Conservation (phyloP, 2,797 vertebrate species). For the Phoebastria nigripes region DNA sequence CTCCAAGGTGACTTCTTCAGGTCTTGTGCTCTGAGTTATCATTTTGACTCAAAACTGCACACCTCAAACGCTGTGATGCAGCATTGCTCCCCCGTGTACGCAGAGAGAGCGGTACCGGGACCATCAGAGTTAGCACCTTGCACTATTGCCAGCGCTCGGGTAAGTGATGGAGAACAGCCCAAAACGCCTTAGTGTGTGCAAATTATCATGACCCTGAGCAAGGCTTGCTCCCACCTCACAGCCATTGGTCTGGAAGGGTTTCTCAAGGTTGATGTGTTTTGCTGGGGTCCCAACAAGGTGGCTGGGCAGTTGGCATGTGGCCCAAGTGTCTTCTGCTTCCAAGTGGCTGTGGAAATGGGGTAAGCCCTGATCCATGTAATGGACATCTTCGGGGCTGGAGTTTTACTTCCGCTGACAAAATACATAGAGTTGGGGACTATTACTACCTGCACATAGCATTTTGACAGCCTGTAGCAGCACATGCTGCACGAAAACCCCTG, state of each 20-base stretch:
- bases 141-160: accelerated
- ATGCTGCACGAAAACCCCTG: accelerated
- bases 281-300: background rate
- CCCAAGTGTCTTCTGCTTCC: background rate
- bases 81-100: accelerated
- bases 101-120: accelerated
- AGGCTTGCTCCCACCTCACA: background rate
- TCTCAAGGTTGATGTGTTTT: background rate
- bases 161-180: background rate
- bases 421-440: accelerated
- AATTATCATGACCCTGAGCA: background rate
- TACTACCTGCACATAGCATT: background rate
- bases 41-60: background rate
- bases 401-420: background rate
- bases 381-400: background rate
- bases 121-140: accelerated
- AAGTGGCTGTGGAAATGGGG: background rate
- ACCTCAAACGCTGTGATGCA: background rate
- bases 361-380: background rate
- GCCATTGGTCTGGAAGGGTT: background rate
- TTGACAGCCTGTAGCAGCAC: background rate
- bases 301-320: background rate
- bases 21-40: background rate
- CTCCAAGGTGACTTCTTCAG: background rate
- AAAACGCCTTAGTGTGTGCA: accelerated